Conservation (phyloP, 2,888 invertebrate genomes). For the Leptinotarsa peninsularis region DNA sequence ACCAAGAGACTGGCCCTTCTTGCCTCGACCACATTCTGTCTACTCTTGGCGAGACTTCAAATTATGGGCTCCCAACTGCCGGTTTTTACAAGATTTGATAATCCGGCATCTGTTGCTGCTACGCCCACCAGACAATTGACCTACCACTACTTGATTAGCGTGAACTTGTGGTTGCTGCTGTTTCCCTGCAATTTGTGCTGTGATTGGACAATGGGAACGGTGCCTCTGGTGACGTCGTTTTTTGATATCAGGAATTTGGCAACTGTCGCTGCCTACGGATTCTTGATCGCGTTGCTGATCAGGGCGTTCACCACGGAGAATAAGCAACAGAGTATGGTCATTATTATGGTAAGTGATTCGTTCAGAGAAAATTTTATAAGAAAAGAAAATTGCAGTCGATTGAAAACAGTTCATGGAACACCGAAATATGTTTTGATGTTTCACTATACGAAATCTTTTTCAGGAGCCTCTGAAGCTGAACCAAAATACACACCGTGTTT, state of each 20-base stretch:
- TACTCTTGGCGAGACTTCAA: constrained; percentile 86
- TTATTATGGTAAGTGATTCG: constrained; percentile 75
- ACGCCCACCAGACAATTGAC: constrained; percentile 90
- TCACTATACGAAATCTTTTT: too few relatives aligned
- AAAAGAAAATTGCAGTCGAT: too few relatives aligned
- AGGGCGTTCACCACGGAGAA: constrained; percentile 71
- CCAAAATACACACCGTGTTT: too few relatives aligned
- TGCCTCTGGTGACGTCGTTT: constrained; percentile 85
- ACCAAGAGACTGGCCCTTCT: constrained; percentile 84
- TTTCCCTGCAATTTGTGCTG: constrained; percentile 93
- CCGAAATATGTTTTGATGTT: too few relatives aligned
- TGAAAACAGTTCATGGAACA: too few relatives aligned
- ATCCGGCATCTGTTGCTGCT: constrained; percentile 91
- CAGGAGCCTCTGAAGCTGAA: too few relatives aligned
- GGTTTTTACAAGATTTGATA: constrained; percentile 96
- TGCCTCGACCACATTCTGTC: constrained; percentile 80
- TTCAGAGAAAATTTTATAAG: background rate
- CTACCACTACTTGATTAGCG: constrained; percentile 90
- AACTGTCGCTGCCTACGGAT: constrained; percentile 77
- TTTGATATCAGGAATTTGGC: constrained; percentile 84
- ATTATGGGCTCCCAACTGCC: constrained; percentile 98
- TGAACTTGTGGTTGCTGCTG: constrained; percentile 91
- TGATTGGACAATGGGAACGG: constrained; percentile 99
- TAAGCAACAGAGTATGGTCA: constrained; percentile 73
- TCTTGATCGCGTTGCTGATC: constrained; percentile 71